phyloP scores from a whole-genome alignment of 1,140 invertebrate species.

The Lepidurus packardi region DNA sequence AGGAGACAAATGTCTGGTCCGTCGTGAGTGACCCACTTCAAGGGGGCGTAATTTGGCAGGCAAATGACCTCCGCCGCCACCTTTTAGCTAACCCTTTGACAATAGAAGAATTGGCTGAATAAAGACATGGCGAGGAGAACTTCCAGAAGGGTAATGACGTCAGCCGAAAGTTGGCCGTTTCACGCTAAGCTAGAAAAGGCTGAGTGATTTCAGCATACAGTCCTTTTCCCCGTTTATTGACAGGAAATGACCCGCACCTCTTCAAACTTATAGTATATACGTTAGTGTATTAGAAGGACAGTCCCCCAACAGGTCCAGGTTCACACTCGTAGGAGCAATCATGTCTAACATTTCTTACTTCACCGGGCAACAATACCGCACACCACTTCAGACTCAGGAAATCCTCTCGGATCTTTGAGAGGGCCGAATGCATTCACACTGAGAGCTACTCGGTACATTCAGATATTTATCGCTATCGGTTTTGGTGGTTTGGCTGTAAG shows the following conservation, averaged over 20 bases:
- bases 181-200: not conserved
- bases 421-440: not conserved
- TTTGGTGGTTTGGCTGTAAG: not conserved
- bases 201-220: not conserved
- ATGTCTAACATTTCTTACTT: constrained; percentile 9
- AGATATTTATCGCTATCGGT: constrained; percentile 23
- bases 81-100: not conserved
- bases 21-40: constrained; percentile 17
- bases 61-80: not conserved
- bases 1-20: not conserved
- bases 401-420: not conserved
- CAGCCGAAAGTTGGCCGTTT: not conserved
- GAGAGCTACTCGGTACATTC: constrained; percentile 18
- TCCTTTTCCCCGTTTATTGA: not conserved
- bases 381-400: too few relatives aligned
- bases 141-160: not conserved
- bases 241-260: constrained; percentile 17
- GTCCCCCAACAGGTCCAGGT: not conserved
- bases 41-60: not conserved
- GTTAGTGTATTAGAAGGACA: not conserved
- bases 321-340: not conserved
- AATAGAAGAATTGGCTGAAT: not conserved
- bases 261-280: not conserved
- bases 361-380: not conserved
- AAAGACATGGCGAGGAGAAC: not conserved